Evolutionary conservation across 2,113 vertebrate species (phyloP), one percentile per base, ranked within the genome.

Genomic region (Galeopterus variegatus): DNA sequence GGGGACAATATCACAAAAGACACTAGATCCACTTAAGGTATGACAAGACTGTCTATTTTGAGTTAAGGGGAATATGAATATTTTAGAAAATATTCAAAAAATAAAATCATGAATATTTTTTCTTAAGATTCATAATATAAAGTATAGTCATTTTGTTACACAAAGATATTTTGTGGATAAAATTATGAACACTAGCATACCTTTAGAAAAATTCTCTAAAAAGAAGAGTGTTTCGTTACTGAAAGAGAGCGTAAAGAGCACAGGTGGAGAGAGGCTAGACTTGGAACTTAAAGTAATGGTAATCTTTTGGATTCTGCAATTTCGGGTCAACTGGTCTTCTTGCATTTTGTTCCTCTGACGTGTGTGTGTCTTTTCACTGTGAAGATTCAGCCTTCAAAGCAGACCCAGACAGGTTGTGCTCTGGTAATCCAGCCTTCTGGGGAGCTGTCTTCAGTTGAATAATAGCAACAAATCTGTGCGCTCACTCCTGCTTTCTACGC

Each of bases 301-400:
- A 19, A 69, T 48, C 77, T 86, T 80, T 87, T 31, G 41, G 45
- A n/a, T 92, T 84, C 70, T 97, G 60, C 72, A 85, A n/a, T 79
- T 90, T 92, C 3, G 58, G 14, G 50, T 48, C 62, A 88, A 64
- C 11, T 33, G n/a, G 23, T 69, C n/a, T 88, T 69, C n/a, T 88
- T 93, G 33, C 18, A 33, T 95, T 88, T 91, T 69, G 73, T 64
- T 89, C 64, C 77, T 89, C 80, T 72, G 56, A 64, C 70, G 62
- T 96, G 94, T 96, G 94, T 95, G 77, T 48, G 94, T 94, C 77
- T 96, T 92, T 86, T 56, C 56, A 48, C 52, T 80, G 33, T 41
- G 91, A 97, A 86, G 94, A 81, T 83, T 89, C 94, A 95, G 1
- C 79, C 88, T 96, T 94, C 75, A 72, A 56, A 97, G 94, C 24